These are phyloP conservation scores for Baryphthengus martii DNA, from an alignment of 2,113 vertebrate genomes.

Conservation along the genomic window DNA sequence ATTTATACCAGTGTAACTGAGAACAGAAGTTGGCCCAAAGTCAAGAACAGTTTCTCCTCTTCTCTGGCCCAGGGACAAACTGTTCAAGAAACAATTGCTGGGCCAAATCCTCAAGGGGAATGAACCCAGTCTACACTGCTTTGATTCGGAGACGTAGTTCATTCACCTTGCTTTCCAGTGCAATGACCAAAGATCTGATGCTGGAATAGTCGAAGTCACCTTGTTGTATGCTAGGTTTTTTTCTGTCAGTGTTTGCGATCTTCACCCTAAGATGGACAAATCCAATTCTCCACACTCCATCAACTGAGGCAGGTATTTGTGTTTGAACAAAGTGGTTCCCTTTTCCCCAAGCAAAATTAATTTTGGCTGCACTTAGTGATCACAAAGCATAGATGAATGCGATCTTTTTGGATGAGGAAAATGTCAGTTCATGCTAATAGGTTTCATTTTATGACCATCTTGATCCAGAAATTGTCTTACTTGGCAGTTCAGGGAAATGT, in stretches of 20 bases:
- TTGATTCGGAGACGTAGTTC: background rate
- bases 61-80: slow-evolving; percentile 36
- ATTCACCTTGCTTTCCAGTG: background rate
- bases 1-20: slow-evolving; percentile 57
- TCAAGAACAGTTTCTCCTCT: slow-evolving; percentile 40
- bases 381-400: background rate
- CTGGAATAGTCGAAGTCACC: background rate
- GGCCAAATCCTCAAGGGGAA: background rate
- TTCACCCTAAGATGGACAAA: background rate
- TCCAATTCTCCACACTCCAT: background rate
- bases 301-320: background rate
- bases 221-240: background rate
- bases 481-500: background rate
- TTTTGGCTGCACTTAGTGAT: background rate
- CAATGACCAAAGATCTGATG: background rate
- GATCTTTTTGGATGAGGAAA: background rate
- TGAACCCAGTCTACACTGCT: background rate
- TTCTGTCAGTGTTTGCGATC: background rate
- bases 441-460: background rate
- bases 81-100: background rate
- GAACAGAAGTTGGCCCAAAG: slow-evolving; percentile 43
- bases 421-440: background rate
- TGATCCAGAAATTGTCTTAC: background rate
- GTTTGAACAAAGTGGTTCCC: background rate
- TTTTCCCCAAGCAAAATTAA: background rate